Evolutionary conservation across 2,888 invertebrate species (phyloP), one percentile per base, ranked within the genome.

Genomic region (Aleiodes leptofemur): DNA sequence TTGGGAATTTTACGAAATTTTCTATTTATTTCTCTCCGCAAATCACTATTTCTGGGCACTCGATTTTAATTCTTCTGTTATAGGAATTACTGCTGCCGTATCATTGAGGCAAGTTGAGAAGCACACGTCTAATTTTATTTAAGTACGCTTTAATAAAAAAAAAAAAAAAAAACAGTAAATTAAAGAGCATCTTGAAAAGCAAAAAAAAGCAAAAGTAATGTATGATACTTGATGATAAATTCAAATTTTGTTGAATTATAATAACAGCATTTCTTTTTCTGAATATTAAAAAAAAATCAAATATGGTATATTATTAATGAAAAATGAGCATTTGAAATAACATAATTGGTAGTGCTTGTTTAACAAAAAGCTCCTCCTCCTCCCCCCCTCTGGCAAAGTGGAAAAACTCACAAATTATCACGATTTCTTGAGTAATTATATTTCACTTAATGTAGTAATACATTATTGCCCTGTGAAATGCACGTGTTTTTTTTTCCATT

Each of bases 21-120:
- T 11, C 50, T 3, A 29, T 51, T 48, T 68, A 31, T 50, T 68
- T 16, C 13, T 53, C 16, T 53, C 16, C 53, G 23, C 77, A 59
- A 71, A 75, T 79, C 76, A 74, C 69, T 76, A 66, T 70, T 80
- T 80, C 81, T 61, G 79, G 76, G 79, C 83, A 85, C 76, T 78
- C 82, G 86, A 86, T 86, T 82, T 82, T 79, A 78, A 86, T 89
- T 89, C 86, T 89, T 88, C 84, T 89, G 87, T 90, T 90, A 83
- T 90, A 90, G 90, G 90, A 84, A 86, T 89, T 87, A 87, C 88
- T 83, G 86, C 88, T 83, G 89, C 87, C 81, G 86, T 84, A 85
- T 86, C 86, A 79, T 85, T 87, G 87, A 90, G 90, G 90, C 90
- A 90, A 90, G 89, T 90, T 86, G 83, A 81, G 83, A 83, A 83